Conservation (phyloP, 23 tunicate genomes). For the Halocynthia aurantium region DNA sequence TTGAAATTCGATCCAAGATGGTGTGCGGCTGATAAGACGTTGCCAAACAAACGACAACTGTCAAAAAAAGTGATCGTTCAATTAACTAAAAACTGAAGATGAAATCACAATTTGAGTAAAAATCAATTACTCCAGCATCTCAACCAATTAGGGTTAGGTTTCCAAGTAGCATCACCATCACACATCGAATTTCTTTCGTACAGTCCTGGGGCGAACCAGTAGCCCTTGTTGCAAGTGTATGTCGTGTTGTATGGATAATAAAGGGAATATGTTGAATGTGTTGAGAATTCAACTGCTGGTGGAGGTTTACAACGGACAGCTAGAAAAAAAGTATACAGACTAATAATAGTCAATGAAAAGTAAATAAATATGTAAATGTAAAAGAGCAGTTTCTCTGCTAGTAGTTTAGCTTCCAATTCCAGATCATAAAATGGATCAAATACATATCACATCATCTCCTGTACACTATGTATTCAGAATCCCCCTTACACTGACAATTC, state of each 20-base stretch:
- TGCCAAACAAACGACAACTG: constrained; percentile 49
- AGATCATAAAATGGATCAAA: too few relatives aligned
- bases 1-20: constrained; percentile 21
- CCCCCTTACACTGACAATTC: background rate
- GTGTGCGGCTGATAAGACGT: constrained; percentile 3
- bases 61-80: background rate
- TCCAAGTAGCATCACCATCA: constrained; percentile 51
- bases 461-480: too few relatives aligned
- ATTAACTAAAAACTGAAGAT: background rate
- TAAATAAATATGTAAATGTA: background rate
- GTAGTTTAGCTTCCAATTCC: too few relatives aligned
- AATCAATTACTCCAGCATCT: constrained; percentile 43
- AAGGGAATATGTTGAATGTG: constrained; percentile 13
- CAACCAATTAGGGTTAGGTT: constrained; percentile 35
- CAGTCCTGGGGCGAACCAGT: constrained; percentile 50
- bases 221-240: constrained; percentile 47
- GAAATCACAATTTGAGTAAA: background rate
- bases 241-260: constrained; percentile 42
- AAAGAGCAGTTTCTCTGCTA: background rate
- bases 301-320: constrained; percentile 69
- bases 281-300: constrained; percentile 9
- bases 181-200: constrained; percentile 27
- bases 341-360: background rate
- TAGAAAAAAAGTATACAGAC: background rate
- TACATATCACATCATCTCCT: too few relatives aligned